Percentiles rank a stretch among this genome's conserved stretches.
Conservation (phyloP, 2,113 vertebrate genomes). For the Caretta caretta region DNA sequence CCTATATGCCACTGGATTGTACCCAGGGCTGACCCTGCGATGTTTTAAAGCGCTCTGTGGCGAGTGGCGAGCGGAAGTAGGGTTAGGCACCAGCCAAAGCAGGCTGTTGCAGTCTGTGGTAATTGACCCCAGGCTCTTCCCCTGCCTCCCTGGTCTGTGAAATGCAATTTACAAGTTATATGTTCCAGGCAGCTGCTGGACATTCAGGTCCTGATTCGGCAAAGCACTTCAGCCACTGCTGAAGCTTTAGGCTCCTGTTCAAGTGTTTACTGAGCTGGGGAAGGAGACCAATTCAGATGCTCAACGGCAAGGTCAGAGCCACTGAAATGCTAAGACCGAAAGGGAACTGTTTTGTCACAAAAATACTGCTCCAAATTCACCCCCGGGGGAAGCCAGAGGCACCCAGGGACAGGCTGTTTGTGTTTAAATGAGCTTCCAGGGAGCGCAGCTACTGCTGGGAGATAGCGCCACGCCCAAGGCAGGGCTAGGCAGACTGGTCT, state of each 20-base stretch:
- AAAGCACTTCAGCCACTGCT: neutral
- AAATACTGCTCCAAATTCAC: constrained; percentile 26
- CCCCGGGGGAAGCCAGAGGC: neutral
- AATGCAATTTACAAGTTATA: neutral
- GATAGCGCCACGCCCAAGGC: rapidly evolving
- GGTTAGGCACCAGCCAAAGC: neutral
- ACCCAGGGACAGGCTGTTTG: neutral
- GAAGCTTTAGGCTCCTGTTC: neutral
- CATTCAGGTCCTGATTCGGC: neutral
- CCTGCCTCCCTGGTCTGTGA: neutral
- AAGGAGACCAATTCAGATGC: neutral
- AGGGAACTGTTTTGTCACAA: neutral
- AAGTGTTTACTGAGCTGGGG: neutral
- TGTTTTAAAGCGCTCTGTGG: neutral
- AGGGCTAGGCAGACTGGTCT: neutral
- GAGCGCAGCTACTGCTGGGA: rapidly evolving
- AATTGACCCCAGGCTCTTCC: neutral
- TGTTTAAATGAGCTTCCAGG: constrained; percentile 29
- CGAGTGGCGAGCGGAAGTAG: neutral
- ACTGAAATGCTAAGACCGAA: neutral
- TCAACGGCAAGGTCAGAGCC: neutral
- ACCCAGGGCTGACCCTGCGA: neutral
- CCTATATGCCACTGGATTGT: no score
- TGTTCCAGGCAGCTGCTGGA: neutral
- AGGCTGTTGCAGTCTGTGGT: rapidly evolving